phyloP scores from a whole-genome alignment of 1,140 invertebrate species.

The Brachionus rubens region DNA sequence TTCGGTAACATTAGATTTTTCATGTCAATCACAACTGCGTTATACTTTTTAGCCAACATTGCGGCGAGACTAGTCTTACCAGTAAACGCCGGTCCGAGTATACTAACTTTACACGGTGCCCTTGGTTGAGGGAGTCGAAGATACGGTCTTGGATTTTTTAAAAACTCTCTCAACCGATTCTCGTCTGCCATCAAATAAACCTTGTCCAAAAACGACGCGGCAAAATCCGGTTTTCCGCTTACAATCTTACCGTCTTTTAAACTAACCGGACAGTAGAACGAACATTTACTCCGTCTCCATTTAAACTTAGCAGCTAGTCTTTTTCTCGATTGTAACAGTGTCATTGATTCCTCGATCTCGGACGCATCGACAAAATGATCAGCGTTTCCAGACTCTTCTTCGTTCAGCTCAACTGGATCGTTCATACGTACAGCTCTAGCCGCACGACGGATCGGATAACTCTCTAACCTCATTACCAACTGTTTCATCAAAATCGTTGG shows the following conservation, averaged over 20 bases:
- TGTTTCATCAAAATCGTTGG: constrained; percentile 53
- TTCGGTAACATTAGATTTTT: constrained; percentile 18
- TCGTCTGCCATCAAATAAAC: constrained; percentile 57
- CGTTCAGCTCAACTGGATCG: constrained; percentile 52
- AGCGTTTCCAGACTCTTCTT: constrained; percentile 48
- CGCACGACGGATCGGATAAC: constrained; percentile 56
- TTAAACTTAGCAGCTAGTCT: constrained; percentile 52
- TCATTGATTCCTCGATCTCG: constrained; percentile 58
- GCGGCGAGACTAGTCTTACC: constrained; percentile 57
- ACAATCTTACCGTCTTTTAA: constrained; percentile 57
- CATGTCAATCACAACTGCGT: constrained; percentile 53
- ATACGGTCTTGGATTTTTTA: constrained; percentile 59
- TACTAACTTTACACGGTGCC: constrained; percentile 57
- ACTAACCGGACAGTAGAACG: constrained; percentile 58
- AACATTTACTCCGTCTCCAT: constrained; percentile 58
- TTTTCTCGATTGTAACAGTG: constrained; percentile 50
- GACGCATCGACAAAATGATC: constrained; percentile 46
- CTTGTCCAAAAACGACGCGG: constrained; percentile 56
- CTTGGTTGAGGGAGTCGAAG: constrained; percentile 58
- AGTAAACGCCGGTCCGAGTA: constrained; percentile 54
- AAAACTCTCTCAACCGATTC: constrained; percentile 57
- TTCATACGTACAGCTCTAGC: constrained; percentile 54
- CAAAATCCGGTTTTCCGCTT: constrained; percentile 58
- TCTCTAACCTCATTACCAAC: constrained; percentile 53
- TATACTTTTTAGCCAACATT: constrained; percentile 57